Base-by-base conservation (phyloP, 1,140 invertebrate species). In the Apis dorsata region DNA sequence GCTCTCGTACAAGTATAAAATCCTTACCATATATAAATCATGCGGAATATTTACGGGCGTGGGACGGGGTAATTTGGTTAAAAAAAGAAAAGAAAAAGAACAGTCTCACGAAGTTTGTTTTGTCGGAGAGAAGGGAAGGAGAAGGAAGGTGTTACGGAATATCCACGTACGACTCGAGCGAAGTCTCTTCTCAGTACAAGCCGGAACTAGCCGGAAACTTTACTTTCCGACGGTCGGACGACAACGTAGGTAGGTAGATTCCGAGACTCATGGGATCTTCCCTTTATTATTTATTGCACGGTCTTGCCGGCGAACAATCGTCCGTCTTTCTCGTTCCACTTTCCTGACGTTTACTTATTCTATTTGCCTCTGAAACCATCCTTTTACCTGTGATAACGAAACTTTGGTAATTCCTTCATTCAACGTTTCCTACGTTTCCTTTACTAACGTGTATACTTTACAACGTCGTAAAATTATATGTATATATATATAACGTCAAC, bases 231-330 rank as follows among this genome's bases (percentile, higher is more conserved):
- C 34, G 3, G 62, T 21, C 70, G 53, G 70, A 28, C 70, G 57
- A 21, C 44, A 28, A 9, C 19, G 28, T 69, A 66, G 77, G 66
- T 83, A 65, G 63, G 66, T 83, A 65, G 63, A 66, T 81, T 84
- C 62, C 55, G 28, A 66, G 79, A 73, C 85, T 85, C 81, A 65
- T 68, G 83, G 82, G 85, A 80, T 73, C 79, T 75, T 72, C 74
- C 85, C 70, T 90, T 91, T 89, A 92, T 93, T 93, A 93, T 91
- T 92, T 91, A 92, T 92, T 81, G 86, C 90, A 84, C 57, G 79
- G 69, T 81, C 86, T 90, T 87, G 88, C 83, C 65, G 81, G 78
- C 84, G 77, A 74, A 69, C 84, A 89, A 90, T 86, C 83, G 79
- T 68, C 79, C 62, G 34, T 85, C 74, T 60, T 53, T 70, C 60